Evolutionary conservation across 1,140 invertebrate species (phyloP).

Genomic region (Ectropis grisescens): DNA sequence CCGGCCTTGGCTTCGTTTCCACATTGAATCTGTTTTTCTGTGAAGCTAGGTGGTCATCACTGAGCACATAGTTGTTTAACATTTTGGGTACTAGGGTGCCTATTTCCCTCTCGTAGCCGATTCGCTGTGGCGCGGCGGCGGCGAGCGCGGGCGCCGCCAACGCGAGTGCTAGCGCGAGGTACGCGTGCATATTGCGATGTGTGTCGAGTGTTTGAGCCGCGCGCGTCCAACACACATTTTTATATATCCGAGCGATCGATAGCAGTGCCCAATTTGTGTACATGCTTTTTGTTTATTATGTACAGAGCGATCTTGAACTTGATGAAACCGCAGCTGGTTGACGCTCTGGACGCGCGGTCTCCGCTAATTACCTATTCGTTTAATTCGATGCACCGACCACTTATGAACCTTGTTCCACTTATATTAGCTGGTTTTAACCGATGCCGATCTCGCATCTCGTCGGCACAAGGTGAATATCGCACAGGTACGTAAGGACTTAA

Average conservation of each 20-base stretch:
- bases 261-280: slow-evolving; percentile 58
- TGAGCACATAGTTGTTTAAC: slow-evolving; percentile 40
- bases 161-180: slow-evolving; percentile 40
- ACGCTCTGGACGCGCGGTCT: slow-evolving; percentile 2
- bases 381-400: slow-evolving; percentile 37
- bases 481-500: slow-evolving; percentile 14
- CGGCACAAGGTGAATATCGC: slow-evolving; percentile 39
- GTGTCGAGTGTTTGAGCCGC: slow-evolving; percentile 53
- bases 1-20: slow-evolving; percentile 41
- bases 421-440: slow-evolving; percentile 31
- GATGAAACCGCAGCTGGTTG: slow-evolving; percentile 15
- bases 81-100: slow-evolving; percentile 38
- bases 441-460: slow-evolving; percentile 17
- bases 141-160: slow-evolving; percentile 32
- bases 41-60: slow-evolving; percentile 32
- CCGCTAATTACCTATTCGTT: slow-evolving; percentile 9
- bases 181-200: slow-evolving; percentile 58
- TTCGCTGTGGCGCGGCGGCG: slow-evolving; percentile 21
- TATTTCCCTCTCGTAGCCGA: slow-evolving; percentile 55
- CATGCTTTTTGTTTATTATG: slow-evolving; percentile 34
- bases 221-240: slow-evolving; percentile 53
- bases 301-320: slow-evolving; percentile 46
- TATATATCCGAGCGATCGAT: slow-evolving; percentile 58
- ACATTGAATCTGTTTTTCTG: slow-evolving; percentile 50
- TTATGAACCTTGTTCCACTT: slow-evolving; percentile 62